Percentiles rank a stretch among this genome's conserved stretches.
phyloP scores from a whole-genome alignment of 2,113 vertebrate genomes.

The Girardinichthys multiradiatus region DNA sequence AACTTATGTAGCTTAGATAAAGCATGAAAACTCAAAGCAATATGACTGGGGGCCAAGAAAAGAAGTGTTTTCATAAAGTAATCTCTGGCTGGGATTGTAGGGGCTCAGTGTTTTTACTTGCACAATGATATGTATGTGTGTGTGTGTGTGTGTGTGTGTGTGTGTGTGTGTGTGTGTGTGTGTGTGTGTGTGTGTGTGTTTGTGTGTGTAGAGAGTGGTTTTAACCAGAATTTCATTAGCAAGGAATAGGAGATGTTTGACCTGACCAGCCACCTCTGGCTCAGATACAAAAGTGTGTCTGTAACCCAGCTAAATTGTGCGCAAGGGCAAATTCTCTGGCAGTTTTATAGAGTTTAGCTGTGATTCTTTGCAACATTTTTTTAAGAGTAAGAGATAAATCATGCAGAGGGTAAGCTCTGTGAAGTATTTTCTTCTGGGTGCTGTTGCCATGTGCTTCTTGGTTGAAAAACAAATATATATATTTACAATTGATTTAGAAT shows the following conservation, averaged over 20 bases:
- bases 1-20: slow-evolving; percentile 62
- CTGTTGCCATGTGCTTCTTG: neutral
- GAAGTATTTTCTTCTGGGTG: slow-evolving; percentile 37
- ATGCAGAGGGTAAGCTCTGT: slow-evolving; percentile 28
- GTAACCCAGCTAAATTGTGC: slow-evolving; percentile 65
- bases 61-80: slow-evolving; percentile 77
- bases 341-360: slow-evolving; percentile 58
- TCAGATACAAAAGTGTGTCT: slow-evolving; percentile 68
- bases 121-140: slow-evolving; percentile 8
- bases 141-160: slow-evolving; percentile 5
- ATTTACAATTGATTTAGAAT: too few species aligned
- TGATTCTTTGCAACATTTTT: slow-evolving; percentile 24
- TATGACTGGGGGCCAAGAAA: slow-evolving; percentile 76
- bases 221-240: slow-evolving; percentile 76
- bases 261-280: slow-evolving; percentile 65
- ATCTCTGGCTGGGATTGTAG: slow-evolving; percentile 58
- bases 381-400: slow-evolving; percentile 14
- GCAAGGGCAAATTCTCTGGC: slow-evolving; percentile 55
- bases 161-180: slow-evolving; percentile 7
- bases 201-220: slow-evolving; percentile 47
- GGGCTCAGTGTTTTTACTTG: slow-evolving; percentile 46
- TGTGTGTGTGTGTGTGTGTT: slow-evolving; percentile 9
- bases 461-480: slow-evolving; percentile 2
- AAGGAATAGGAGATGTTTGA: slow-evolving; percentile 73
- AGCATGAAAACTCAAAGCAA: slow-evolving; percentile 76